Evolutionary conservation across 2,797 vertebrate genomes (phyloP).

Genomic region (Discoglossus pictus): DNA sequence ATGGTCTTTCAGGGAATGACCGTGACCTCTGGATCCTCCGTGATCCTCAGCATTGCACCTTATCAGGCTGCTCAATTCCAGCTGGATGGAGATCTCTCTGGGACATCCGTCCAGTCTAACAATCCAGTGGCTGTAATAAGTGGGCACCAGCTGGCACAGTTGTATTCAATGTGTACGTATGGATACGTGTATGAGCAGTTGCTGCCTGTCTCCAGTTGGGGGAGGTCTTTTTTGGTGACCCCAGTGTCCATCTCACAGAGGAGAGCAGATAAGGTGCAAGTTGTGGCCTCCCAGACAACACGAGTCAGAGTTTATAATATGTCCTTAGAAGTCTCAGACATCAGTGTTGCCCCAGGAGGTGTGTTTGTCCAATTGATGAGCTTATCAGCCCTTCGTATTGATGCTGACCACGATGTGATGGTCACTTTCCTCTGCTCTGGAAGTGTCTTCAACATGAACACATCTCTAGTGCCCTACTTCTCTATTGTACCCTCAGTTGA

Average conservation of each 20-base stretch:
- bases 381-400: slow-evolving; percentile 6
- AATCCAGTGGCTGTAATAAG: slow-evolving; percentile 14
- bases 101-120: slow-evolving; percentile 4
- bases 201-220: slow-evolving; percentile 3
- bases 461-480: slow-evolving; percentile 6
- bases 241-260: neutral
- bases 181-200: slow-evolving; percentile 28
- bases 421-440: slow-evolving; percentile 1
- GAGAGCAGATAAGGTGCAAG: neutral
- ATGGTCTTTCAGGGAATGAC: neutral
- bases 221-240: neutral
- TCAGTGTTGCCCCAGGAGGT: neutral
- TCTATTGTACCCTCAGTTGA: neutral
- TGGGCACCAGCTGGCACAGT: slow-evolving; percentile 5
- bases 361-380: neutral
- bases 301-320: neutral
- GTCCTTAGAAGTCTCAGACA: neutral
- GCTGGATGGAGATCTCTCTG: slow-evolving; percentile 15
- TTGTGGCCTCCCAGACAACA: neutral
- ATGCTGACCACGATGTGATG: slow-evolving; percentile 4
- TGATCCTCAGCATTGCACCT: neutral
- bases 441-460: neutral
- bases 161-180: neutral
- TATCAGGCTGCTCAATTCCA: slow-evolving; percentile 25
- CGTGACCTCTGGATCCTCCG: neutral